Evolutionary conservation across 2,888 invertebrate species (phyloP).

Genomic region (Epirrhoe tristata): DNA sequence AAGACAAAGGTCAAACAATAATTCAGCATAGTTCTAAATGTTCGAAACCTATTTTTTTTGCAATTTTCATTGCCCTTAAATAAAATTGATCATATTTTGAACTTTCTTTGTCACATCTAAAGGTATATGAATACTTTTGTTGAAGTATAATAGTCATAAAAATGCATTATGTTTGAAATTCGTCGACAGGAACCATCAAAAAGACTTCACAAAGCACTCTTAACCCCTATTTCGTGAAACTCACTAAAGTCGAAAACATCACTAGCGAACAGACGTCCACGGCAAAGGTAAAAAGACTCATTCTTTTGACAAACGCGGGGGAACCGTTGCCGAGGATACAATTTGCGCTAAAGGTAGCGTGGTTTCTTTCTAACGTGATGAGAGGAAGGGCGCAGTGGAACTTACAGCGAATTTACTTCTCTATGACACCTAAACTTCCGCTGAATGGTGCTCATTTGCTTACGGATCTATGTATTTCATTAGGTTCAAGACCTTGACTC

Average conservation of each 20-base stretch:
- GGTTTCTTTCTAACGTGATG: slow-evolving; percentile 50
- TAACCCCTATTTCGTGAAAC: slow-evolving; percentile 8
- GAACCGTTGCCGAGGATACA: slow-evolving; percentile 63
- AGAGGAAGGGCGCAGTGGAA: slow-evolving; percentile 42
- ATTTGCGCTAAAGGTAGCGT: slow-evolving; percentile 65
- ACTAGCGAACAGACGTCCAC: slow-evolving; percentile 33
- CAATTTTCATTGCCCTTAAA: neutral
- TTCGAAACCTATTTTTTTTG: too few relatives aligned
- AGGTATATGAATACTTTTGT: slow-evolving; percentile 4
- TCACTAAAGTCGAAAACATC: slow-evolving; percentile 29
- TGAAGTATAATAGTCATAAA: slow-evolving; percentile 6
- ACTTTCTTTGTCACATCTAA: neutral
- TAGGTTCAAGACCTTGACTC: too few relatives aligned
- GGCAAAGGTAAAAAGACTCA: slow-evolving; percentile 63
- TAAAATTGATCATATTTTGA: neutral
- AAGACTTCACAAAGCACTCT: slow-evolving; percentile 16
- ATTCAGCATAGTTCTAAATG: too few relatives aligned
- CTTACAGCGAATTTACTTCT: slow-evolving; percentile 23
- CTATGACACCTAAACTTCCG: neutral
- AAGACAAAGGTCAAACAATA: too few relatives aligned
- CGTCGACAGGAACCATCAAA: slow-evolving; percentile 5
- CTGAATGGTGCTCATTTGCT: neutral
- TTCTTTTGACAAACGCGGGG: slow-evolving; percentile 72
- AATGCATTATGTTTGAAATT: slow-evolving; percentile 20
- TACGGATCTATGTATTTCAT: neutral